Base-by-base conservation (phyloP, 2,113 vertebrate species). In the Otolemur garnettii region DNA sequence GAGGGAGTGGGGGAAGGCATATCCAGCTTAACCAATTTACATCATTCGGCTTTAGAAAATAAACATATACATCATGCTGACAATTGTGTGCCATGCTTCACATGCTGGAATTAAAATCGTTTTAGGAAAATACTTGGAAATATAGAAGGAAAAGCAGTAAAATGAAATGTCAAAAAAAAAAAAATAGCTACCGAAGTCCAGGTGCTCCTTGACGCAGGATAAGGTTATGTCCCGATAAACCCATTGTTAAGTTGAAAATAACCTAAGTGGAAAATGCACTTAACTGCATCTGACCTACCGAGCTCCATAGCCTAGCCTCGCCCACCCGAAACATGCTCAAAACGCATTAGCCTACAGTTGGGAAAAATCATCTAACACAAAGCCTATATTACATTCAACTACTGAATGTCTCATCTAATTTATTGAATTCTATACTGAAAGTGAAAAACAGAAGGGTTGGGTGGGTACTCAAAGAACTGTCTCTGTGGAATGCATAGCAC, bases 31-130 rank as follows among this genome's bases (percentile, higher is more conserved):
- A 88, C 90, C 92, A 95, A 97, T 96, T 97, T 82, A 66, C 55
- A 92, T 86, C 78, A 86, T 93, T 97, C 95, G 93, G 50, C 91
- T 97, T 94, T 83, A 60, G 92, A 92, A 97, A 97, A 96, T 97
- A 97, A 97, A 97, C 91, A 96, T 88, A 97, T 71, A 93, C 57
- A 93, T 94, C 87, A 93, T 33, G 80, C 87, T 85, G 94, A 78
- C 90, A 79, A 90, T 86, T 95, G 85, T n/a, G 50, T 62, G 79
- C 64, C 89, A 45, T n/a, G 62, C 33, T 92, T 85, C 77, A 82
- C 87, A 74, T 11, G 55, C 80, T 84, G n/a, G 68, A 78, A 96
- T 94, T 93, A 95, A 96, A 94, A 95, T 0, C 53, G 60, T 53
- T 88, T 93, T 38, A 42, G 68, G 72, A 35, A 93, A 91, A 91